Conservation (phyloP, 2,113 vertebrate species). For the Pseudorhombus dupliciocellatus region DNA sequence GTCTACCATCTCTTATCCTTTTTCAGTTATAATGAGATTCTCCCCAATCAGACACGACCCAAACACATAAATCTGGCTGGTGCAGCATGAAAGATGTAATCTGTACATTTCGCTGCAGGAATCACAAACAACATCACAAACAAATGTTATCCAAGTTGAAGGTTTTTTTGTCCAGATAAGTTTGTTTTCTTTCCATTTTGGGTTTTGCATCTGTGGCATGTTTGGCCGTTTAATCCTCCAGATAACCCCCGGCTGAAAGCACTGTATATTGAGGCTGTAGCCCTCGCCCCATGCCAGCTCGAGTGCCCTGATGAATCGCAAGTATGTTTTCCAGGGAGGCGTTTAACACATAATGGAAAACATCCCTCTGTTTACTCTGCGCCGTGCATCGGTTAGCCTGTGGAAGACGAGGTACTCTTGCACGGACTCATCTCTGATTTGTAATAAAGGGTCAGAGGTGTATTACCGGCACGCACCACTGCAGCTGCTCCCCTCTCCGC, state of each 20-base stretch:
- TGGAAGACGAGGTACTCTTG: too few relatives aligned
- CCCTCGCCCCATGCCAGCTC: too few relatives aligned
- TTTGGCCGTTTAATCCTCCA: background rate
- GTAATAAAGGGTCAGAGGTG: slow-evolving; percentile 34
- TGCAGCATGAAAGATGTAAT: too few relatives aligned
- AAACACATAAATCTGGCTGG: too few relatives aligned
- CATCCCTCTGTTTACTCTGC: background rate
- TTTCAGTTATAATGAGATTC: too few relatives aligned
- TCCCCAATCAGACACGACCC: too few relatives aligned
- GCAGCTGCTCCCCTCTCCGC: slow-evolving; percentile 13
- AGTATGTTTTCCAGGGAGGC: background rate
- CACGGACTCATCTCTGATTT: slow-evolving; percentile 5
- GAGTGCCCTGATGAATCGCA: background rate
- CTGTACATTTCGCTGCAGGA: too few relatives aligned
- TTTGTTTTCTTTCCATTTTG: background rate
- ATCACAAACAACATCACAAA: too few relatives aligned
- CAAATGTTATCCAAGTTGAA: too few relatives aligned
- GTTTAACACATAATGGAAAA: background rate
- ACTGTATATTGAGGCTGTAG: too few relatives aligned
- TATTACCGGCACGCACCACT: background rate
- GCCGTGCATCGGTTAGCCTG: slow-evolving; percentile 4
- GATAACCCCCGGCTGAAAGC: too few relatives aligned
- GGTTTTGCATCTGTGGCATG: background rate
- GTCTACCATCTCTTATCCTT: background rate
- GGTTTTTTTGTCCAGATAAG: too few relatives aligned